Conservation (phyloP, 2,113 vertebrate genomes). For the Struthidea cinerea region DNA sequence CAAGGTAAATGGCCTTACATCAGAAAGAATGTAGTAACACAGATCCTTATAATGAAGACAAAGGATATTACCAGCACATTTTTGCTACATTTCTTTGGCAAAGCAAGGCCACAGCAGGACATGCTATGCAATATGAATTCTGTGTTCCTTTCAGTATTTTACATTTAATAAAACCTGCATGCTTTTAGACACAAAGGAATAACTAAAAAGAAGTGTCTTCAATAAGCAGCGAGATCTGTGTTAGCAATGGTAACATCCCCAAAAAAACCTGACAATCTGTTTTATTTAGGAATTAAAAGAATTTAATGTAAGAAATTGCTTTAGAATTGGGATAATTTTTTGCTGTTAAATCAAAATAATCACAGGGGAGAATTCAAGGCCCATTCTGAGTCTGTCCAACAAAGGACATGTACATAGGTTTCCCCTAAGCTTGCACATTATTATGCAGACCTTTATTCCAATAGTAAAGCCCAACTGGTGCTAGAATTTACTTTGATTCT, state of each 20-base stretch:
- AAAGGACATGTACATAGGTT: not conserved
- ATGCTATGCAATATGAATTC: slow-evolving; percentile 17
- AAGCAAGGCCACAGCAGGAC: slow-evolving; percentile 63
- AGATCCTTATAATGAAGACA: slow-evolving; percentile 69
- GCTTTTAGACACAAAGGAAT: slow-evolving; percentile 16
- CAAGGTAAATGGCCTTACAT: slow-evolving; percentile 74
- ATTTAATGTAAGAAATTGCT: not conserved
- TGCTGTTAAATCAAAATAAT: not conserved
- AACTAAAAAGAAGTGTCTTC: not conserved
- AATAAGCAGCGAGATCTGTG: not conserved
- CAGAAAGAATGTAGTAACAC: slow-evolving; percentile 57
- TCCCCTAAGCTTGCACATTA: not conserved
- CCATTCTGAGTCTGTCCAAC: not conserved
- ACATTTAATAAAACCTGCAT: slow-evolving; percentile 13
- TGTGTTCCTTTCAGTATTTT: slow-evolving; percentile 17
- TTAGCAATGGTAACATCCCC: not conserved
- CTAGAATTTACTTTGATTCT: not conserved
- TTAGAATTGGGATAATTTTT: not conserved
- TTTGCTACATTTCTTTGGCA: slow-evolving; percentile 65
- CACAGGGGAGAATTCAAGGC: not conserved
- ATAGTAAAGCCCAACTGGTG: not conserved
- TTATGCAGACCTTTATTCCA: not conserved
- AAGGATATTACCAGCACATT: slow-evolving; percentile 41
- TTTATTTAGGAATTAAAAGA: not conserved
- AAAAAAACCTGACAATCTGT: not conserved